Base-by-base conservation (phyloP, 2,888 invertebrate species). In the Ischnura elegans region DNA sequence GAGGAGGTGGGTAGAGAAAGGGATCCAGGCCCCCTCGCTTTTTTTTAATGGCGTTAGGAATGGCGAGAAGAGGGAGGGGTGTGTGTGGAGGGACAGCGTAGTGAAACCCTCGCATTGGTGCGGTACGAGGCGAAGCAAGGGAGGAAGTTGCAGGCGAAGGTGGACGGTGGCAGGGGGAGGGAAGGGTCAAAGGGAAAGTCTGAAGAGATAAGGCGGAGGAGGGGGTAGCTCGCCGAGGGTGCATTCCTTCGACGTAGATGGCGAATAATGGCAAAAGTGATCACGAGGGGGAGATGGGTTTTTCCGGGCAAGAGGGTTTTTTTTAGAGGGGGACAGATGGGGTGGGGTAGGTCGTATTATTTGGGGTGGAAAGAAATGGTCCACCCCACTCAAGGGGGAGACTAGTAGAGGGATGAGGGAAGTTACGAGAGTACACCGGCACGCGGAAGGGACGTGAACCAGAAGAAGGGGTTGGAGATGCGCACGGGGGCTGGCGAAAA, bases 311-410 rank as follows among this genome's bases (percentile, higher is more conserved):
- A 16, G 16, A 6, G 76, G 66, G 76, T 47, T 47, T 47, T 47
- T 16, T 6, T 6, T 16, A 6, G 61, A 61, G 16, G 0, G 61
- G 61, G 16, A 61, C 3, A n/a, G 76, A 36, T 19, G 25, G 76
- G n/a, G n/a, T n/a, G n/a, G n/a, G n/a, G 76, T 13, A 0, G 36
- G 36, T 29, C 29, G 76, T 36, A 36, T 29, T 76, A 76, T 76
- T 76, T 76, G 76, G 76, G 76, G 76, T 36, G 76, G 76, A 76
- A 76, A 76, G 36, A 36, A 76, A 76, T 25, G 76, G 76, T 16
- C 76, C 29, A 21, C 36, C 61, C 61, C 61, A 25, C 19, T 61
- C 36, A 13, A 29, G 76, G 36, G 36, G 36, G 29, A 36, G 29
- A 16, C 6, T n/a, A n/a, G 36, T 10, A 36, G 36, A 36, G 36